Evolutionary conservation across 2,888 invertebrate species (phyloP), one percentile per base, ranked within the genome.

Genomic region (Rotaria macrura): DNA sequence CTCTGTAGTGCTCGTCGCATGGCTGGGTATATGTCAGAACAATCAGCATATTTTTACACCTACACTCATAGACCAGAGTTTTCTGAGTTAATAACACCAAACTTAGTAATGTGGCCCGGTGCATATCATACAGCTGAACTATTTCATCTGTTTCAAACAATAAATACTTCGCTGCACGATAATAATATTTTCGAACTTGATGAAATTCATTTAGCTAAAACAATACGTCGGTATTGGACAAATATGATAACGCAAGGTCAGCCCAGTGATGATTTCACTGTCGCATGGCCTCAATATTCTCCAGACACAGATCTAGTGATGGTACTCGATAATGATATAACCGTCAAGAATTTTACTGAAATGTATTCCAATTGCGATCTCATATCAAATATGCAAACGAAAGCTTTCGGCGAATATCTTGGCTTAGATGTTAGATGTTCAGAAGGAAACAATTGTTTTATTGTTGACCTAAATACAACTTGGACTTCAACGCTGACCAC

Each of bases 51-150:
- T 79, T n/a, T 79, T 2, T 79, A 79, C 9, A 79, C 43, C 7
- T 79, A 43, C 25, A 34, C 17, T 79, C 79, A 79, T 79, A 9
- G 25, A n/a, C 43, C 79, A 79, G 43, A 79, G 10, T 43, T 20
- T n/a, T 1, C 10, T 43, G 25, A 10, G 38, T 79, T 79, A 34
- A 34, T 43, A 25, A 10, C 2, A 25, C 79, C 79, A n/a, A 14
- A 25, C 25, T 72, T 79, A 43, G n/a, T 79, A 10, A 25, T 43
- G 9, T 43, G 79, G n/a, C 25, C 40, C n/a, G 43, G 79, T 43
- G 43, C 79, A 43, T 79, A 38, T 79, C 79, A 79, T 79, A 10
- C 25, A 43, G 79, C n/a, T n/a, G 79, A 79, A 79, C 20, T 79
- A 43, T 79, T 79, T n/a, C 25, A 25, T 79, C 25, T 40, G 9